These are phyloP conservation scores for Caerostris extrusa DNA, from an alignment of 1,140 invertebrate genomes.

Conservation along the genomic window DNA sequence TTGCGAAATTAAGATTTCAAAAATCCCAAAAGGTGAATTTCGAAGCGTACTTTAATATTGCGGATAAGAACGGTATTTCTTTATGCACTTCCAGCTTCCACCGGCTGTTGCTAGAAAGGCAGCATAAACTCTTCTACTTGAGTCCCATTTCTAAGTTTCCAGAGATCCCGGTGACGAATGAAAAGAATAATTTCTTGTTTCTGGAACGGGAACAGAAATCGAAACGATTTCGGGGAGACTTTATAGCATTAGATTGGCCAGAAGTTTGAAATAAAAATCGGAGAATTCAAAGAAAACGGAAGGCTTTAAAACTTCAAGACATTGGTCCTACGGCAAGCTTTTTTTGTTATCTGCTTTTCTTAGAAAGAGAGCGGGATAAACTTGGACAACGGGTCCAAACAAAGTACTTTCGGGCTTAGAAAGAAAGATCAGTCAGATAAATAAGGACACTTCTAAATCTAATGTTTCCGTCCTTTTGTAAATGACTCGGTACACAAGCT, in stretches of 20 bases:
- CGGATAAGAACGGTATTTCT: constrained; percentile 10
- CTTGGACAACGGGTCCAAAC: neutral
- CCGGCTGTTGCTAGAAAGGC: constrained; percentile 54
- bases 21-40: neutral
- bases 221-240: constrained; percentile 61
- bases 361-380: neutral
- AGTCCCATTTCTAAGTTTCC: constrained; percentile 44
- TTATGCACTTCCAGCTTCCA: constrained; percentile 29
- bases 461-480: constrained; percentile 38
- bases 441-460: constrained; percentile 59
- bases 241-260: constrained; percentile 72
- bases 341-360: constrained; percentile 61
- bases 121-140: constrained; percentile 45
- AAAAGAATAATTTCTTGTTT: constrained; percentile 70
- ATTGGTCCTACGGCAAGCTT: constrained; percentile 22
- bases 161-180: constrained; percentile 62
- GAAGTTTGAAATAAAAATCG: constrained; percentile 66
- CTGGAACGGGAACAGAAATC: constrained; percentile 57
- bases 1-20: neutral
- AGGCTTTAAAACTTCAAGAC: constrained; percentile 63
- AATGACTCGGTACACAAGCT: constrained; percentile 23
- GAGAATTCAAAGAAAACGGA: constrained; percentile 55
- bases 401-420: constrained; percentile 45
- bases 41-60: constrained; percentile 20
- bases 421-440: constrained; percentile 44